A percentile compares a stretch with the other conserved stretches of the same genome.
These are phyloP conservation scores for Silurus glanis DNA, from an alignment of 2,113 vertebrate species.

Conservation along the genomic window DNA sequence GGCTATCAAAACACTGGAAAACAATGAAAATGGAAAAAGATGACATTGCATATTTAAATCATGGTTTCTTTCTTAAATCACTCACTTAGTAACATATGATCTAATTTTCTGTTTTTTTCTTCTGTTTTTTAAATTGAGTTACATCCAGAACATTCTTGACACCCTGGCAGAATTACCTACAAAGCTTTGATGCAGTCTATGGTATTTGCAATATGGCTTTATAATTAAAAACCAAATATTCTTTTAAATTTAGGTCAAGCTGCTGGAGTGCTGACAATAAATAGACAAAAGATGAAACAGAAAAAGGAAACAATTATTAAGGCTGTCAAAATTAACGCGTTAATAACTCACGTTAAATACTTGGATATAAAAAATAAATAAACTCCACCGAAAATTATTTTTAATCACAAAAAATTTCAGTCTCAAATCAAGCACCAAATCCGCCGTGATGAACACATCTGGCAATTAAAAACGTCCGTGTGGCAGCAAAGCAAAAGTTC, in stretches of 20 bases:
- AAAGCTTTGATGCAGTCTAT: not conserved
- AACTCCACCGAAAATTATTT: too few relatives aligned
- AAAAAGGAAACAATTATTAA: not conserved
- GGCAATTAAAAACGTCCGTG: too few relatives aligned
- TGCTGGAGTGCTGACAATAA: not conserved
- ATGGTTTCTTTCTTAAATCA: not conserved
- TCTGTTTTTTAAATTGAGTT: not conserved
- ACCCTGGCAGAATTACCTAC: not conserved
- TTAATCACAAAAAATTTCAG: too few relatives aligned
- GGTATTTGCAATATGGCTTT: not conserved
- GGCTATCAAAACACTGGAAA: not conserved
- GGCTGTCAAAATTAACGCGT: too few relatives aligned
- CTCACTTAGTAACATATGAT: not conserved
- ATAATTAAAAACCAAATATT: not conserved
- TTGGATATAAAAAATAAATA: too few relatives aligned
- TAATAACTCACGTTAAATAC: too few relatives aligned
- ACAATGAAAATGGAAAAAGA: not conserved
- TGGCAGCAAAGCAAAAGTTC: too few relatives aligned
- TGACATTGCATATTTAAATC: not conserved
- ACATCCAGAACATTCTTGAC: not conserved
- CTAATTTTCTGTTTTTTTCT: not conserved
- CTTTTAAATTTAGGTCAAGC: not conserved
- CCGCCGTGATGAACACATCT: too few relatives aligned
- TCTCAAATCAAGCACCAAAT: too few relatives aligned
- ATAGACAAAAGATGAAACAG: not conserved